Percentiles rank a stretch among this genome's conserved stretches.
Evolutionary conservation across 2,797 vertebrate genomes (phyloP).

Genomic region (Gymnoscopelus microlampas): DNA sequence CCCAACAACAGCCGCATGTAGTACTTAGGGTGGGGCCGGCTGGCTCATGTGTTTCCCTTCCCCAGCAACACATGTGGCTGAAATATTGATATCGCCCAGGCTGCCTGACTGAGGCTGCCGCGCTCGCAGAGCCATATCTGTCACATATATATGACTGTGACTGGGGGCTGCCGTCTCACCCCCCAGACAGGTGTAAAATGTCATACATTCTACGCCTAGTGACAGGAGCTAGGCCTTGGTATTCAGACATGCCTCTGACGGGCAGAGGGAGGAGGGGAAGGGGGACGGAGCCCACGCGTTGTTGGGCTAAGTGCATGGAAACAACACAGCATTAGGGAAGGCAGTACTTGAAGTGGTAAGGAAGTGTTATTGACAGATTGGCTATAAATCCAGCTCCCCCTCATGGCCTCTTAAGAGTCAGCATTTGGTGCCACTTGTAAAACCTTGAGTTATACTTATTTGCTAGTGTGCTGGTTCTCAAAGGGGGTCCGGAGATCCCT

Average conservation of each 20-base stretch:
- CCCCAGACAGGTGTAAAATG: background rate
- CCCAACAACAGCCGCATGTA: background rate
- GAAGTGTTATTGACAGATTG: too few species aligned
- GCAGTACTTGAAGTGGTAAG: too few species aligned
- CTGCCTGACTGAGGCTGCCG: background rate
- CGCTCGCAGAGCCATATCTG: slow-evolving; percentile 20
- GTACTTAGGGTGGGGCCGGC: slow-evolving; percentile 29
- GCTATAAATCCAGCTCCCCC: too few species aligned
- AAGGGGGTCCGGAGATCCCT: too few species aligned
- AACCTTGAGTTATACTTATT: too few species aligned
- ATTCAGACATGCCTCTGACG: background rate
- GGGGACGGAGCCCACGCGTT: background rate
- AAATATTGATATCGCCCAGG: slow-evolving; percentile 46
- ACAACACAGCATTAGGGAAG: too few species aligned
- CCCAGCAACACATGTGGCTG: slow-evolving; percentile 38
- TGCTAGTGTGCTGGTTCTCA: too few species aligned
- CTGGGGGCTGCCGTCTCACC: background rate
- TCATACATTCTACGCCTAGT: background rate
- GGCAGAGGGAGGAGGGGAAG: background rate
- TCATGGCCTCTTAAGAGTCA: too few species aligned
- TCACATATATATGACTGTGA: slow-evolving; percentile 25
- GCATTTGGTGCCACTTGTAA: too few species aligned
- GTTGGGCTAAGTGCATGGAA: too few species aligned
- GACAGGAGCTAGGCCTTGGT: slow-evolving; percentile 9
- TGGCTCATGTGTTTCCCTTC: slow-evolving; percentile 28